Conservation (phyloP, 2,797 vertebrate species). For the Semaprochilodus insignis region DNA sequence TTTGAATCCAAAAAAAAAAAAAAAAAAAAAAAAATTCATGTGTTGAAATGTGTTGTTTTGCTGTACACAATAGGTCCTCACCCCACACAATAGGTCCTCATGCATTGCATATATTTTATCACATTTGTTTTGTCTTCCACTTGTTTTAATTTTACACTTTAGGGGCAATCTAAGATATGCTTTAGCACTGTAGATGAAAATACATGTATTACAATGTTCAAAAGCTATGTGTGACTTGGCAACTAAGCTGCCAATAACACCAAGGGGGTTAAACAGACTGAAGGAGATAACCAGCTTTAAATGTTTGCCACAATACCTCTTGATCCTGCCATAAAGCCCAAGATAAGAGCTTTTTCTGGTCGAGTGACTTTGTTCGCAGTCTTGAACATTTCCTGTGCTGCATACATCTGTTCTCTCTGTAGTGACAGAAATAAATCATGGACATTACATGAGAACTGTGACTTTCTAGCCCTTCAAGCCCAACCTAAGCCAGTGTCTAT, state of each 20-base stretch:
- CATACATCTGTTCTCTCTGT: constrained; percentile 96
- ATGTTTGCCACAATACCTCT: constrained; percentile 79
- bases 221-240: neutral
- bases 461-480: too few species aligned
- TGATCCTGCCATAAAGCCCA: constrained; percentile 99
- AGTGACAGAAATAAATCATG: constrained; percentile 28
- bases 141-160: too few species aligned
- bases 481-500: too few species aligned
- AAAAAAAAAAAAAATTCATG: too few species aligned
- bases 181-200: neutral
- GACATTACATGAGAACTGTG: neutral
- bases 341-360: constrained; percentile 97
- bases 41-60: too few species aligned
- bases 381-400: constrained; percentile 99
- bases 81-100: too few species aligned
- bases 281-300: neutral
- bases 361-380: constrained; percentile 98
- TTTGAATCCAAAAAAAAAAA: too few species aligned
- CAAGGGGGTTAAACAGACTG: neutral
- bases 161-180: too few species aligned
- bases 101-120: too few species aligned
- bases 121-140: too few species aligned
- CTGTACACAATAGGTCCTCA: too few species aligned
- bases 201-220: neutral
- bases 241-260: neutral